Evolutionary conservation across 2,797 vertebrate genomes (phyloP), one percentile per base, ranked within the genome.

Genomic region (Gila robusta): DNA sequence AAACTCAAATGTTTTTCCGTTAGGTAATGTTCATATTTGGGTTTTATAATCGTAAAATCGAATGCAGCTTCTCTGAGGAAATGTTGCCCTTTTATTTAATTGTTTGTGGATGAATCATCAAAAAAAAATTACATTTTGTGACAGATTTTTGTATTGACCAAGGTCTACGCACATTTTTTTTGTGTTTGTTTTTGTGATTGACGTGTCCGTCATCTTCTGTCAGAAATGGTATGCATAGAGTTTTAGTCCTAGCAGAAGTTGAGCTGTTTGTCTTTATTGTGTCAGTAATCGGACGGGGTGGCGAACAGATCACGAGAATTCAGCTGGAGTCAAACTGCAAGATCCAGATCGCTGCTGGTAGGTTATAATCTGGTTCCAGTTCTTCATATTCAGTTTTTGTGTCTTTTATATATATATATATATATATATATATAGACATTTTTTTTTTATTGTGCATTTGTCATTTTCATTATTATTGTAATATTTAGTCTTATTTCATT

Each of bases 331-430:
- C 98, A 9, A 98, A 98, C 91, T 99, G 98, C 94, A 99, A 99
- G 96, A 99, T 99, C 94, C 98, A 99, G 92, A 99, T 99, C 89
- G 97, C 98, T 89, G 97, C 98, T 93, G 98, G 98, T 99, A 95
- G 44, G 83, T 87, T 23, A 17, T 12, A 2, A 35, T 35, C 47
- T 0, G n/a, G 17, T 9, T 44, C 7, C 70, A 8, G 23, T 8
- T 4, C 5, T 35, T 11, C 39, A 32, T 6, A 49, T 81, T 82
- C 47, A 11, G 10, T 9, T 17, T 14, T 70, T 39, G 10, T 67
- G 66, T 37, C 32, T 10, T 10, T 23, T 56, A 35, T 5, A 35
- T 35, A 5, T 5, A 35, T 35, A 35, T 35, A 35, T 35, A 35
- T 35, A 35, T 35, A 35, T 35, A 35, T 35, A 35, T 35, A 35